Evolutionary conservation across 2,113 vertebrate genomes (phyloP).

Genomic region (Polypterus senegalus): DNA sequence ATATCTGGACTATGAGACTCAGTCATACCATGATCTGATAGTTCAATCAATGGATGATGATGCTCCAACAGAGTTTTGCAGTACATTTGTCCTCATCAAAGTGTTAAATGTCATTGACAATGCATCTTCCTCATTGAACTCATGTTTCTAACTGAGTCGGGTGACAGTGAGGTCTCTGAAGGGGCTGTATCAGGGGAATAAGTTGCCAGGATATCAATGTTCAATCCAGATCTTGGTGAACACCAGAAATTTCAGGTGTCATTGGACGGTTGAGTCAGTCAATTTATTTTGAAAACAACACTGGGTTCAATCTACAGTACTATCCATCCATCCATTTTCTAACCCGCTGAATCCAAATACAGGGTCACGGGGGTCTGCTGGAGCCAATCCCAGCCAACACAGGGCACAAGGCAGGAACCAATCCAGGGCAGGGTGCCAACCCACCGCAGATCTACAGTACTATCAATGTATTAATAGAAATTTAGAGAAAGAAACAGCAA

Average conservation of each 20-base stretch:
- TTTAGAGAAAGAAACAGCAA: slow-evolving; percentile 62
- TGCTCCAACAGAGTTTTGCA: slow-evolving; percentile 61
- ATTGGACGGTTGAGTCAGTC: slow-evolving; percentile 47
- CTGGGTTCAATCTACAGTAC: slow-evolving; percentile 56
- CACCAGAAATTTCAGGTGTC: slow-evolving; percentile 30
- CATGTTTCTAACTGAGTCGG: slow-evolving; percentile 68
- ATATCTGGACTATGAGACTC: slow-evolving; percentile 64
- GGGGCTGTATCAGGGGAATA: slow-evolving; percentile 59
- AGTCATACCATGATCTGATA: slow-evolving; percentile 61
- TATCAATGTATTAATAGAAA: slow-evolving; percentile 59
- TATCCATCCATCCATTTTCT: too few species aligned
- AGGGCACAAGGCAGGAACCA: too few species aligned
- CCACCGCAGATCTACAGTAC: too few species aligned
- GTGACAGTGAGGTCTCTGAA: slow-evolving; percentile 59
- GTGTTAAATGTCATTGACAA: slow-evolving; percentile 83
- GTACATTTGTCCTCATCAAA: slow-evolving; percentile 55
- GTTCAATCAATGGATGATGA: slow-evolving; percentile 67
- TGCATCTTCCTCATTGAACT: slow-evolving; percentile 58
- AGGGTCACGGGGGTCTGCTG: too few species aligned
- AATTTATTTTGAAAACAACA: slow-evolving; percentile 47
- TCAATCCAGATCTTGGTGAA: slow-evolving; percentile 59
- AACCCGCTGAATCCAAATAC: too few species aligned
- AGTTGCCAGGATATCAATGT: slow-evolving; percentile 71
- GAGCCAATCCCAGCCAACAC: too few species aligned
- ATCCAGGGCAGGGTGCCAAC: too few species aligned